Conservation (phyloP, 2,888 invertebrate genomes). For the Sesia bembeciformis region DNA sequence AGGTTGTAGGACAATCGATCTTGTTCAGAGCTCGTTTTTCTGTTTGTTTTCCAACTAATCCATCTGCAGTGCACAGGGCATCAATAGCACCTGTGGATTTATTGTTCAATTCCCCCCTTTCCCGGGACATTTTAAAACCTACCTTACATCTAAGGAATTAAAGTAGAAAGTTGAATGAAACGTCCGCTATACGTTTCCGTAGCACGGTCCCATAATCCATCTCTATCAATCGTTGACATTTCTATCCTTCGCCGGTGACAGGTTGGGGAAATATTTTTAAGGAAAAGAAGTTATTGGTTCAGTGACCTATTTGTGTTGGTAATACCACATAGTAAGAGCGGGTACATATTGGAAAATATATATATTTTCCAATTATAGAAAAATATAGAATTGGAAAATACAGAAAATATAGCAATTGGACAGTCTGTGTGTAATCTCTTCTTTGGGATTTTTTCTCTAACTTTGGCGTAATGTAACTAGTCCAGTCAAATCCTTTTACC, state of each 20-base stretch:
- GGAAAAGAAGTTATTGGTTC: background rate
- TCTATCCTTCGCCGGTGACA: background rate
- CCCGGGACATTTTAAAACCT: background rate
- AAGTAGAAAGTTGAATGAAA: background rate
- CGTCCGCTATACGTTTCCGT: background rate
- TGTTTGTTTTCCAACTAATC: conserved; percentile 8
- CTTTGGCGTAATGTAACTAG: no score
- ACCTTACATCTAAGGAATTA: background rate
- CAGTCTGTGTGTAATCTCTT: no score
- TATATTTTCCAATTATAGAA: no score
- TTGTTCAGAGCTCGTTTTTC: background rate
- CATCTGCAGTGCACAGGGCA: conserved; percentile 10
- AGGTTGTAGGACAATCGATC: background rate
- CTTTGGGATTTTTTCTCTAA: no score
- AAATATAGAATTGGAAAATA: no score
- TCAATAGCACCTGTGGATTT: conserved; percentile 21
- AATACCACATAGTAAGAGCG: no score
- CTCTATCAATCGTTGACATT: background rate
- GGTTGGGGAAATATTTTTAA: background rate
- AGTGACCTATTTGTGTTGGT: background rate
- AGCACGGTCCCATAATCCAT: background rate
- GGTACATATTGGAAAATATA: no score
- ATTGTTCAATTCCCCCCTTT: background rate
- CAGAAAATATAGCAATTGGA: no score
- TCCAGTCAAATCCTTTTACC: no score